These are phyloP conservation scores for Drosophila suboccidentalis DNA, from an alignment of 2,888 invertebrate species.

Conservation along the genomic window DNA sequence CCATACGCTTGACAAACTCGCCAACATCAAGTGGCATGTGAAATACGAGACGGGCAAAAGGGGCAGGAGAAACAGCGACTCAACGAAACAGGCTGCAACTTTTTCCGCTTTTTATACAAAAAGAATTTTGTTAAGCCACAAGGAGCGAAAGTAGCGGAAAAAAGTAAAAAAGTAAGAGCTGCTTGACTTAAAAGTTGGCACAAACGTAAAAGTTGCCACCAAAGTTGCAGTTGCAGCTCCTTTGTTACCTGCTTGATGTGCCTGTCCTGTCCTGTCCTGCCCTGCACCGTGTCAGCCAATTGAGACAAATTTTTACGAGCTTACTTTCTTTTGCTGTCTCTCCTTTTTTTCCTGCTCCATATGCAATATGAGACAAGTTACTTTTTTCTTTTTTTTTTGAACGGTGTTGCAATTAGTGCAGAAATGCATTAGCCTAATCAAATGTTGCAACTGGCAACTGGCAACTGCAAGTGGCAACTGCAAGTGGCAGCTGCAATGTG, in stretches of 20 bases:
- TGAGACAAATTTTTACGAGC: slow-evolving; percentile 46
- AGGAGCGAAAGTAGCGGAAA: not conserved
- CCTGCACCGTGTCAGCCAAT: slow-evolving; percentile 43
- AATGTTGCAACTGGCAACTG: slow-evolving; percentile 40
- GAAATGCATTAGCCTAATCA: slow-evolving; percentile 75
- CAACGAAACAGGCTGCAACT: slow-evolving; percentile 39
- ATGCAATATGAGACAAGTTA: not conserved
- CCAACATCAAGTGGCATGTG: slow-evolving; percentile 18
- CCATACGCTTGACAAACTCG: slow-evolving; percentile 53
- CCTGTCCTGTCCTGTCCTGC: slow-evolving; percentile 1
- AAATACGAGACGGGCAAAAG: not conserved
- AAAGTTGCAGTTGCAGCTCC: slow-evolving; percentile 58
- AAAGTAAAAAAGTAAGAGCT: slow-evolving; percentile 31
- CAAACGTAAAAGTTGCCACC: slow-evolving; percentile 56
- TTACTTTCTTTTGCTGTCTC: not conserved
- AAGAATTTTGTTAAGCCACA: slow-evolving; percentile 39
- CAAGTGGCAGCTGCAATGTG: slow-evolving; percentile 10
- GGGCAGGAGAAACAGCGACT: not conserved
- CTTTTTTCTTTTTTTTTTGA: slow-evolving; percentile 1
- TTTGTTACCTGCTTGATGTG: slow-evolving; percentile 57
- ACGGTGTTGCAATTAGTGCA: slow-evolving; percentile 59
- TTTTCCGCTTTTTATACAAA: slow-evolving; percentile 57
- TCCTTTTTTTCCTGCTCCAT: not conserved
- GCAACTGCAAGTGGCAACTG: slow-evolving; percentile 20
- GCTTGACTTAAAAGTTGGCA: slow-evolving; percentile 48